Evolutionary conservation across 2,113 vertebrate species (phyloP), one percentile per base, ranked within the genome.

Genomic region (Empidonax traillii): DNA sequence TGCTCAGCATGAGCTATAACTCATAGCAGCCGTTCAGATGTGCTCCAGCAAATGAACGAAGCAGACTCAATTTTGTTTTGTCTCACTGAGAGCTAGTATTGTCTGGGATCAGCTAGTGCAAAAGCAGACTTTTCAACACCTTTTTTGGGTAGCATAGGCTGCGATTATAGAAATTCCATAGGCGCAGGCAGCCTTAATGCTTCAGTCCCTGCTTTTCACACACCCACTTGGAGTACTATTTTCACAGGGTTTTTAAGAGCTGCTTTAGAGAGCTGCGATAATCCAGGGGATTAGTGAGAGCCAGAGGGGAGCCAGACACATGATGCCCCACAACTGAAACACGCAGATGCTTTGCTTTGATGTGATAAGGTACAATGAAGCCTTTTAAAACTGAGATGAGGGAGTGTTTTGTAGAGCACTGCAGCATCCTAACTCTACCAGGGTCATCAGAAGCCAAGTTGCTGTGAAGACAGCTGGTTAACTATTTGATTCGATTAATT

Each of bases 251-350:
- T 94, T 96, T 96, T 94, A 96, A 97, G 96, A 97, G 94, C 96
- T 0, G 65, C 94, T 94, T 97, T 96, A 89, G 94, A 95, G 94
- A 96, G 88, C 90, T 96, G 93, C 84, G 92, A 96, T 97, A 97
- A 97, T 96, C 96, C 65, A 1, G 65, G 41, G 93, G 96, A 97
- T 97, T 97, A 97, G 90, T 43, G 44, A 87, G 90, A 97, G 94
- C 96, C 96, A 97, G 96, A 96, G 96, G 96, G 96, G 92, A 97
- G 93, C 95, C 93, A 96, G 96, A 92, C 93, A 94, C 79, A 90
- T 46, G 92, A 96, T 96, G 93, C 88, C 96, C 95, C 96, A 96
- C 90, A 81, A 96, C 85, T 92, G 88, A 96, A 96, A 97, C 85
- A 93, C 86, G 92, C 94, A 95, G 96, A 97, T 96, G 92, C 68